These are phyloP conservation scores for Baronia brevicornis DNA, from an alignment of 2,888 invertebrate genomes.

Conservation along the genomic window DNA sequence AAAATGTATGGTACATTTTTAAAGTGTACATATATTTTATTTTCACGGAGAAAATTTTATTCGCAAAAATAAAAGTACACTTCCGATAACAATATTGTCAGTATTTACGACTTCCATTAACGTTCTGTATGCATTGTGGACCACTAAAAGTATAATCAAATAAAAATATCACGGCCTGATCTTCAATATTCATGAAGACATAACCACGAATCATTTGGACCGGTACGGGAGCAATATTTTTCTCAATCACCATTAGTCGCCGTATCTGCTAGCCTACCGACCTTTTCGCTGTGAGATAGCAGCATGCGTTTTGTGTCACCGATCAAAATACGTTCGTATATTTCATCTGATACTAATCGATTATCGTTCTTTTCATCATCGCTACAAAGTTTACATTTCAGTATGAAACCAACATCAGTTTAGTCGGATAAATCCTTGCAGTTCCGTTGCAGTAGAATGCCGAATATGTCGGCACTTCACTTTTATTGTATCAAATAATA, in stretches of 20 bases:
- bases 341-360: slow-evolving; percentile 19
- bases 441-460: slow-evolving; percentile 64
- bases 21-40: no score
- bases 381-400: slow-evolving; percentile 23
- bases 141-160: slow-evolving; percentile 49
- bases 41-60: slow-evolving; percentile 15
- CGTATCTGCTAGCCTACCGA: slow-evolving; percentile 66
- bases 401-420: slow-evolving; percentile 24
- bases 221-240: slow-evolving; percentile 64
- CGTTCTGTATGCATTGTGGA: slow-evolving; percentile 30
- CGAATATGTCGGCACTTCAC: slow-evolving; percentile 75
- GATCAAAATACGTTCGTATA: slow-evolving; percentile 47
- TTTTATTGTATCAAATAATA: slow-evolving; percentile 76
- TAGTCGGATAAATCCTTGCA: slow-evolving; percentile 36
- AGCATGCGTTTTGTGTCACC: slow-evolving; percentile 33
- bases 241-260: slow-evolving; percentile 74
- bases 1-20: no score
- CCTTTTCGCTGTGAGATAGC: slow-evolving; percentile 55
- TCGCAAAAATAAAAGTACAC: slow-evolving; percentile 33
- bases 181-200: slow-evolving; percentile 74
- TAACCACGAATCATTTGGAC: slow-evolving; percentile 66
- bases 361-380: slow-evolving; percentile 22
- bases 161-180: slow-evolving; percentile 60
- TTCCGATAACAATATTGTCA: slow-evolving; percentile 19
- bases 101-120: slow-evolving; percentile 48